Evolutionary conservation across 2,797 vertebrate species (phyloP).

Genomic region (Falco novaeseelandiae): DNA sequence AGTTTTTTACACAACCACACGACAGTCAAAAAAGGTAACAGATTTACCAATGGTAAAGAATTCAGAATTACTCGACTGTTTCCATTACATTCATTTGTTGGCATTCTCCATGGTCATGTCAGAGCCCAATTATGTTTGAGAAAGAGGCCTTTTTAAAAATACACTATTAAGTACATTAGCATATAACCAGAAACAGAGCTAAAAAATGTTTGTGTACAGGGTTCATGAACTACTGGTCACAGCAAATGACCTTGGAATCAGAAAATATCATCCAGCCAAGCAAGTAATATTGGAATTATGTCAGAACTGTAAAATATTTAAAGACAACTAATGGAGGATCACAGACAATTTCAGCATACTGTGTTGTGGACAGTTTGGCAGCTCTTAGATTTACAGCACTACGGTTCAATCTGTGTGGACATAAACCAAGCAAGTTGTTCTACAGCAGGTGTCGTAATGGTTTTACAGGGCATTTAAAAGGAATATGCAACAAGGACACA

Average conservation of each 20-base stretch:
- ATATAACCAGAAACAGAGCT: not conserved
- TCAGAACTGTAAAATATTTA: slow-evolving; percentile 64
- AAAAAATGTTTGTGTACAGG: not conserved
- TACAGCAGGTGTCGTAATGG: not conserved
- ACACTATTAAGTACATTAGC: not conserved
- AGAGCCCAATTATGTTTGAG: not conserved
- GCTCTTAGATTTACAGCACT: slow-evolving; percentile 43
- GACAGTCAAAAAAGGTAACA: not conserved
- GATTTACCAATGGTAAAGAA: not conserved
- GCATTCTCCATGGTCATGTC: not conserved
- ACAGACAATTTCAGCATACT: not conserved
- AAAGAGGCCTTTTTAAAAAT: not conserved
- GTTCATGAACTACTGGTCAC: slow-evolving; percentile 9
- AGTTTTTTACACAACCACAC: not conserved
- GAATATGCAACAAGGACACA: slow-evolving; percentile 49
- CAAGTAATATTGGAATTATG: slow-evolving; percentile 65
- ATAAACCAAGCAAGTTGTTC: slow-evolving; percentile 45
- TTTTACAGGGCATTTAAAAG: slow-evolving; percentile 45
- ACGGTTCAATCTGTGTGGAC: not conserved
- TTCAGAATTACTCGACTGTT: not conserved
- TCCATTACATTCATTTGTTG: not conserved
- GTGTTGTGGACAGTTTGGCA: slow-evolving; percentile 30
- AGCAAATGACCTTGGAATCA: slow-evolving; percentile 54
- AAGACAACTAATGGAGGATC: slow-evolving; percentile 65
- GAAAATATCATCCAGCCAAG: slow-evolving; percentile 32